phyloP scores from a whole-genome alignment of 2,797 vertebrate genomes.

The Sebastes diaconus region DNA sequence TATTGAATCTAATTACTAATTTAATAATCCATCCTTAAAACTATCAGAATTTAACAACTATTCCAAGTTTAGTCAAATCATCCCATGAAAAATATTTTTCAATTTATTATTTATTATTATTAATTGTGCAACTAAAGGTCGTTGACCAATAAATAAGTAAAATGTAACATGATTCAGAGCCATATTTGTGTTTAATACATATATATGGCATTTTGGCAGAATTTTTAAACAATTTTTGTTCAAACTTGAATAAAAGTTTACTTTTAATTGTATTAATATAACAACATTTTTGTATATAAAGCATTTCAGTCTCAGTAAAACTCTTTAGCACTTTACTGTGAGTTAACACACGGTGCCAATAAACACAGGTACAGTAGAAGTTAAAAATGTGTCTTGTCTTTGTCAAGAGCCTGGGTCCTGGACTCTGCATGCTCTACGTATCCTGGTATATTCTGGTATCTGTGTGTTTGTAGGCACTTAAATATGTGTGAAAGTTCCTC shows the following conservation, averaged over 20 bases:
- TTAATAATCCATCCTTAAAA: not conserved
- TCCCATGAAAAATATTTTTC: not conserved
- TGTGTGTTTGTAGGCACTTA: not conserved
- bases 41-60: no score
- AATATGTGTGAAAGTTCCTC: not conserved
- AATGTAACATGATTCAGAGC: not conserved
- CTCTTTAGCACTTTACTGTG: not conserved
- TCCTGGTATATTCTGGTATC: not conserved
- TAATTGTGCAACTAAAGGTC: not conserved
- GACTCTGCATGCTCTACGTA: not conserved
- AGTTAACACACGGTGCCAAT: not conserved
- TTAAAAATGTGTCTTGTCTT: not conserved
- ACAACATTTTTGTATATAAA: not conserved
- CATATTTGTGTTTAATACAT: not conserved
- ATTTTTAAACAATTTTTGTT: not conserved
- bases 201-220: not conserved
- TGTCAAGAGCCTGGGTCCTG: not conserved
- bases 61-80: not conserved
- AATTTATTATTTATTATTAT: no score
- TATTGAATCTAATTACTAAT: not conserved
- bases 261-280: not conserved
- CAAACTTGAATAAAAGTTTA: not conserved
- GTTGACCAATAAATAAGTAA: not conserved
- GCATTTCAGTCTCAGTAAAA: not conserved
- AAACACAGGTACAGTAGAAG: not conserved